These are phyloP conservation scores for Callosobruchus maculatus DNA, from an alignment of 2,888 invertebrate species.

Conservation along the genomic window DNA sequence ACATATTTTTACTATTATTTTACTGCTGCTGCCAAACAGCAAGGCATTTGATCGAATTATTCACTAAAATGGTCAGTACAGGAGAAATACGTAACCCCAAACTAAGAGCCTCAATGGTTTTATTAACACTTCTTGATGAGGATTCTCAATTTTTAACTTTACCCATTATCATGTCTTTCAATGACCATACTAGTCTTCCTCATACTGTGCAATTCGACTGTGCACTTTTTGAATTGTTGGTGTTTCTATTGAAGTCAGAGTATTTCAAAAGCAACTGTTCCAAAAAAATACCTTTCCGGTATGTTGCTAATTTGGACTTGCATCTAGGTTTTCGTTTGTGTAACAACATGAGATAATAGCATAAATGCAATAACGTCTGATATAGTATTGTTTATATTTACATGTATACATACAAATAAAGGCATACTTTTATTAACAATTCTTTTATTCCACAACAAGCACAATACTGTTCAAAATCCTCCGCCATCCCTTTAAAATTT, in stretches of 20 bases:
- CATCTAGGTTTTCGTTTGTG: conserved; percentile 1
- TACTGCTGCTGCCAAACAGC: too few species aligned
- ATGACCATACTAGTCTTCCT: too few species aligned
- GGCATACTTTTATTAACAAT: neutral
- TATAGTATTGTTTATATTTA: conserved; percentile 23
- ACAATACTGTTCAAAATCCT: neutral
- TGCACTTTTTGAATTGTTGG: neutral
- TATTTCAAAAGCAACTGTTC: neutral
- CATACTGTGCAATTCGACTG: neutral
- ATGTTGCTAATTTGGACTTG: neutral
- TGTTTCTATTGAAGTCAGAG: neutral
- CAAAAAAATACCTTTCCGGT: neutral
- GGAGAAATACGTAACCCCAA: too few species aligned
- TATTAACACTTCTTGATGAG: too few species aligned
- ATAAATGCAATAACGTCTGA: conserved; percentile 28
- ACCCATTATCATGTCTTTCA: too few species aligned
- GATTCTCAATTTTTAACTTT: too few species aligned
- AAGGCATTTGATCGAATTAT: too few species aligned
- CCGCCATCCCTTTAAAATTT: neutral
- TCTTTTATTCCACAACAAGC: neutral
- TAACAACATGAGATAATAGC: conserved; percentile 8
- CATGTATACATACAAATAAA: neutral
- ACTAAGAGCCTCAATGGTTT: too few species aligned
- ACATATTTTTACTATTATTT: too few species aligned
- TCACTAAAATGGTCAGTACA: too few species aligned